Conservation (phyloP, 2,888 invertebrate genomes). For the Leptinotarsa haldemani region DNA sequence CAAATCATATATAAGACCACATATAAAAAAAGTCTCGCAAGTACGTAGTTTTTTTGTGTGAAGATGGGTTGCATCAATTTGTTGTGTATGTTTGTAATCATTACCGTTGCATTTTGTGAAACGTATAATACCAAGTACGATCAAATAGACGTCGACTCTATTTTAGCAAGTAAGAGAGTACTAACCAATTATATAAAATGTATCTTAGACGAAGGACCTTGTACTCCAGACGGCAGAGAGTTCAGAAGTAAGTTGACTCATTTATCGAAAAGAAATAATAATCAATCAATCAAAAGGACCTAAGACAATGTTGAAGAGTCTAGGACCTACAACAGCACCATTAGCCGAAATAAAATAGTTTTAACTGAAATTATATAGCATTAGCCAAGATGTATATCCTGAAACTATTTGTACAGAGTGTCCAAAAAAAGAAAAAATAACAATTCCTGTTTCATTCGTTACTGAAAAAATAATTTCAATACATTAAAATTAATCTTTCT, state of each 20-base stretch:
- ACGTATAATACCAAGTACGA: conserved; percentile 50
- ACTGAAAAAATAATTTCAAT: too few relatives aligned
- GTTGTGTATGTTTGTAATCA: conserved; percentile 26
- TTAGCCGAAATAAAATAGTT: too few relatives aligned
- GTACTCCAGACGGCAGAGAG: conserved; percentile 76
- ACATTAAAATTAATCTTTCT: too few relatives aligned
- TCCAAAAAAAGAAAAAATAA: too few relatives aligned
- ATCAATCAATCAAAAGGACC: not conserved
- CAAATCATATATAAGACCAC: conserved; percentile 10
- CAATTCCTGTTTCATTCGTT: too few relatives aligned
- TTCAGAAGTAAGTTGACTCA: conserved; percentile 63
- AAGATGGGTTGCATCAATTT: conserved; percentile 10
- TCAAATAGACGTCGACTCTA: conserved; percentile 72
- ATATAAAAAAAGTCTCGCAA: not conserved
- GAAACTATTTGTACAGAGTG: too few relatives aligned
- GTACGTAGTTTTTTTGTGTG: not conserved
- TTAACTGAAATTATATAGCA: too few relatives aligned
- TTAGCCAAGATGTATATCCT: too few relatives aligned
- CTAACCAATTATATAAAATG: conserved; percentile 77
- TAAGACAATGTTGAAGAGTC: too few relatives aligned
- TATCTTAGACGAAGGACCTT: conserved; percentile 72
- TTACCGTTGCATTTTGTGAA: conserved; percentile 33
- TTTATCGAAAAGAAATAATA: too few relatives aligned
- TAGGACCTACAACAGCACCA: too few relatives aligned
- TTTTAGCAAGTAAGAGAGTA: conserved; percentile 73